phyloP scores from a whole-genome alignment of 2,113 vertebrate species.

The Pachypanchax playfairii region DNA sequence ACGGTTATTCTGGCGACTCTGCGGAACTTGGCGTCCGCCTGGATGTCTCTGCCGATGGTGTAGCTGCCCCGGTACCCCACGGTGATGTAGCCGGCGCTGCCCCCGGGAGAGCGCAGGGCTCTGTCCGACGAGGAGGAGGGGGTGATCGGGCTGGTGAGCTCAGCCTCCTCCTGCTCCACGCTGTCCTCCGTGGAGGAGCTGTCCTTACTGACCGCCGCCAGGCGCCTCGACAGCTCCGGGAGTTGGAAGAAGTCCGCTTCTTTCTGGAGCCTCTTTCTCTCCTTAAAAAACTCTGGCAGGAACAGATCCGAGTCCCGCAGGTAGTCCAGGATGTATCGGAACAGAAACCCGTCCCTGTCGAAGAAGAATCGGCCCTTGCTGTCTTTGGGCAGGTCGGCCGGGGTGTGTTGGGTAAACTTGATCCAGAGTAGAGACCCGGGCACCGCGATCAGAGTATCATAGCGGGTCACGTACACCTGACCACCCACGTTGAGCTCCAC shows the following conservation, averaged over 20 bases:
- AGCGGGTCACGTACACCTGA: slow-evolving; percentile 94
- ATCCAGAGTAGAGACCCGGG: slow-evolving; percentile 90
- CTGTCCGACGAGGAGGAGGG: slow-evolving; percentile 75
- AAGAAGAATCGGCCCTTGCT: slow-evolving; percentile 95
- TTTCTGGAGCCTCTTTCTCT: slow-evolving; percentile 87
- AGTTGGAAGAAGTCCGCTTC: slow-evolving; percentile 95
- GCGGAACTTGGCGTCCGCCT: slow-evolving; percentile 94
- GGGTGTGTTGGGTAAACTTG: slow-evolving; percentile 86
- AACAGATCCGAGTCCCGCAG: slow-evolving; percentile 90
- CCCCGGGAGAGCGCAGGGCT: slow-evolving; percentile 82
- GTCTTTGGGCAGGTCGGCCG: slow-evolving; percentile 88
- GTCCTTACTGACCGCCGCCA: slow-evolving; percentile 79
- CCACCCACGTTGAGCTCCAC: slow-evolving; percentile 96
- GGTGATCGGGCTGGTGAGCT: slow-evolving; percentile 71
- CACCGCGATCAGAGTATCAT: slow-evolving; percentile 88
- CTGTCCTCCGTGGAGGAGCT: slow-evolving; percentile 75
- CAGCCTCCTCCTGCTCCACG: slow-evolving; percentile 79
- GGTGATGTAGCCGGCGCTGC: slow-evolving; percentile 89
- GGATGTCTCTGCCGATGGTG: slow-evolving; percentile 94
- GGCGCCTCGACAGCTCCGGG: slow-evolving; percentile 86
- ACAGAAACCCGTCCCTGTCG: slow-evolving; percentile 94
- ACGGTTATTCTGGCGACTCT: slow-evolving; percentile 94
- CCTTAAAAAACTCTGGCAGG: slow-evolving; percentile 92
- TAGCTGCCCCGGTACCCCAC: slow-evolving; percentile 94
- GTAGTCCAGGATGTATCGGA: slow-evolving; percentile 96